These are phyloP conservation scores for Calyptomena viridis DNA, from an alignment of 2,113 vertebrate species.

Conservation along the genomic window DNA sequence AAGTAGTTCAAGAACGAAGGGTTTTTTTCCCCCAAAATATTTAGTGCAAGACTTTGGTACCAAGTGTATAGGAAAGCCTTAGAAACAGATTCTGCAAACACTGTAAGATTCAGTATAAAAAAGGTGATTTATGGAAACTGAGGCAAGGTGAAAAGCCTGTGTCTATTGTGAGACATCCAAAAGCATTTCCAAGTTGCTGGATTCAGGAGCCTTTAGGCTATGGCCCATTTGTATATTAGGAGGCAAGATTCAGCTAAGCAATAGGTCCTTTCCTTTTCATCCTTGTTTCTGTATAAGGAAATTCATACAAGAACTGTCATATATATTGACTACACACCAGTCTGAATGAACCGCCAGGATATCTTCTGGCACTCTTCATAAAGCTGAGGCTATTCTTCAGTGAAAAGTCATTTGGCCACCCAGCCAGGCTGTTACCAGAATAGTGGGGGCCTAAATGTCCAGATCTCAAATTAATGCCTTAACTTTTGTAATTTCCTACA, in stretches of 20 bases:
- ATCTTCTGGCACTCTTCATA: neutral
- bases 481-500: neutral
- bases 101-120: neutral
- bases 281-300: neutral
- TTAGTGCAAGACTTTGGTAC: neutral
- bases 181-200: neutral
- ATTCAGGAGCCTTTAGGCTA: neutral
- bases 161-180: rapidly evolving
- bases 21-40: neutral
- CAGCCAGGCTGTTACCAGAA: neutral
- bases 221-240: neutral
- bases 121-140: neutral
- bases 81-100: neutral
- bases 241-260: neutral
- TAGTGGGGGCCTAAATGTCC: neutral
- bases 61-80: neutral
- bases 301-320: neutral
- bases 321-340: rapidly evolving
- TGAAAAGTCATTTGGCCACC: neutral
- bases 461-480: neutral
- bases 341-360: neutral
- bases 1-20: neutral
- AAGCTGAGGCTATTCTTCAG: neutral
- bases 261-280: neutral
- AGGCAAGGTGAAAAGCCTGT: neutral